Evolutionary conservation across 2,797 vertebrate species (phyloP), one percentile per base, ranked within the genome.

Genomic region (Enteromius anoplus): DNA sequence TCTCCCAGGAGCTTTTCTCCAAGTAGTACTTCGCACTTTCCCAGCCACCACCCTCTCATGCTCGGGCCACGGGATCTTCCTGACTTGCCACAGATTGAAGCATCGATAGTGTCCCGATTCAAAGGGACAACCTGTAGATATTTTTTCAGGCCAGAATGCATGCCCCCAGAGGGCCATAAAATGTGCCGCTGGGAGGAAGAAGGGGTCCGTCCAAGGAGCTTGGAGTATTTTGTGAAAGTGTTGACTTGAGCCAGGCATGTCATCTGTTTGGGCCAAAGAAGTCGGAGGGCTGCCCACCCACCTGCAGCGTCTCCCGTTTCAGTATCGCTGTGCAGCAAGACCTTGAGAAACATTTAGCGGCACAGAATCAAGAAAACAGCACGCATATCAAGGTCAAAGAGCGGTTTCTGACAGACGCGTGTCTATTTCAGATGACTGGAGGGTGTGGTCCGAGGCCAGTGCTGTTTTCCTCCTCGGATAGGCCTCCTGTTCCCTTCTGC

Each of bases 41-140:
- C 94, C 94, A 95, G 94, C 93, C 94, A 93, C 94, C 94, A 94
- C 94, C 95, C 93, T 91, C 88, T 87, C 86, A 81, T 82, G 88
- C 62, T 68, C 49, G 21, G 58, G 69, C 68, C 77, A 79, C 34
- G 64, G 82, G 84, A 85, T 87, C 83, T 89, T 90, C 88, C 90
- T 89, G 88, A 83, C 85, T 82, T 70, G 42, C 75, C 21, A 78
- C 78, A 87, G 88, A 91, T 85, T 84, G 71, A 87, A 76, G 60
- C 89, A 80, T 85, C 75, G 89, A 86, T 88, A 86, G 85, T 64
- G 84, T 71, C 79, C 81, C 86, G 83, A 92, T 85, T 92, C 78
- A 91, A 83, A 21, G 88, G 91, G 90, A 93, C 91, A 89, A 84
- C 88, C 90, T 90, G 80, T 92, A 87, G 89, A 81, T 82, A 85